phyloP scores from a whole-genome alignment of 2,113 vertebrate genomes.

The Bos javanicus region DNA sequence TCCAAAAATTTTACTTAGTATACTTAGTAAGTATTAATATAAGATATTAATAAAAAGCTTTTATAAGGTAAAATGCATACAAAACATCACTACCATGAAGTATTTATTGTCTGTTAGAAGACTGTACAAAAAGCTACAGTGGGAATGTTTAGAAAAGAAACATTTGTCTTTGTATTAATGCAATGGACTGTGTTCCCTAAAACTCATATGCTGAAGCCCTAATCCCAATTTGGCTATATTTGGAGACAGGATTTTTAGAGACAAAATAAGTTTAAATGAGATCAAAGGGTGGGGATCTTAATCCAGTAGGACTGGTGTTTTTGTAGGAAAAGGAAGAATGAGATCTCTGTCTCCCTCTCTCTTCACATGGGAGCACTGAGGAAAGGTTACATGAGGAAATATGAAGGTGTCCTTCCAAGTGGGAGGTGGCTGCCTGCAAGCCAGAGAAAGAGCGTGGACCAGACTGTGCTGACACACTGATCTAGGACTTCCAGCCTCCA shows the following conservation, averaged over 20 bases:
- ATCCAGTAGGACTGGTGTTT: neutral
- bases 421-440: neutral
- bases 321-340: neutral
- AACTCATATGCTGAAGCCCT: neutral
- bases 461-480: no score
- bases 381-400: neutral
- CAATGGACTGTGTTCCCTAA: neutral
- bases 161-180: neutral
- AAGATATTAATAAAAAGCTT: neutral
- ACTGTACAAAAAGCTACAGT: neutral
- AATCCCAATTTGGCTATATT: neutral
- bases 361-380: fast-evolving
- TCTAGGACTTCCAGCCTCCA: neutral
- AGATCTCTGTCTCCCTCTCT: neutral
- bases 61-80: neutral
- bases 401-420: neutral
- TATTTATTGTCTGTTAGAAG: neutral
- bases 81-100: neutral
- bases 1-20: neutral
- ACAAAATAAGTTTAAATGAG: neutral
- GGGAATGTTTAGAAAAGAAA: neutral
- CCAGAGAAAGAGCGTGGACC: neutral
- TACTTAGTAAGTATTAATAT: neutral
- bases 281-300: neutral
- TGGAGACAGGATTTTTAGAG: neutral